Evolutionary conservation across 2,797 vertebrate genomes (phyloP).

Genomic region (Paratrypauchen microcephalus): DNA sequence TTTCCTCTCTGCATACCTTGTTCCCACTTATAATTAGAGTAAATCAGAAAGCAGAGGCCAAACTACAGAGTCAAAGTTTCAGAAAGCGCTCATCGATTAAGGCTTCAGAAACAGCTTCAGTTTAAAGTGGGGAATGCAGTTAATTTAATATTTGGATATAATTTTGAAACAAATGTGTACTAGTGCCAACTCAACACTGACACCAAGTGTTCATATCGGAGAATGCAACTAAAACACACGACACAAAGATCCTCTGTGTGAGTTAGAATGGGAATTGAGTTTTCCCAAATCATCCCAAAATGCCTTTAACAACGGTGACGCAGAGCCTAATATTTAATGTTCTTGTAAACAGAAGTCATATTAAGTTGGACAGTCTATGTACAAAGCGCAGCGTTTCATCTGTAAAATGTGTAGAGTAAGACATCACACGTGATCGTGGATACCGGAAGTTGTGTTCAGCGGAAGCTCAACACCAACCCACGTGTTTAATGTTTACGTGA

Average conservation of each 20-base stretch:
- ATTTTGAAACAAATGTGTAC: too few relatives aligned
- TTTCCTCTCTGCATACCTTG: too few relatives aligned
- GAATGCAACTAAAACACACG: neutral
- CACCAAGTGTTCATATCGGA: conserved; percentile 23
- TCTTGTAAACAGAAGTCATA: neutral
- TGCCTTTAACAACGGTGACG: neutral
- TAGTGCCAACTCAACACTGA: neutral
- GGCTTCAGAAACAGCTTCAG: too few relatives aligned
- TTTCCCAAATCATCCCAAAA: neutral
- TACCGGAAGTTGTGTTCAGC: conserved; percentile 9
- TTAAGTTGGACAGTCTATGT: neutral
- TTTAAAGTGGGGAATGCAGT: too few relatives aligned
- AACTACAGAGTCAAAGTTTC: too few relatives aligned
- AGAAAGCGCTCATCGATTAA: too few relatives aligned
- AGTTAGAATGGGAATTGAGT: too few relatives aligned
- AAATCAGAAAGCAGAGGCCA: too few relatives aligned
- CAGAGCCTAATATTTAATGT: neutral
- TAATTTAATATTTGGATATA: too few relatives aligned
- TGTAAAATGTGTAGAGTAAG: conserved; percentile 24
- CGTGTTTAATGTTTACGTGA: conserved; percentile 40
- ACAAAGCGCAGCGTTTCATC: too few relatives aligned
- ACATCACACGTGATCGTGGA: neutral
- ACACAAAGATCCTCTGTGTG: conserved; percentile 29
- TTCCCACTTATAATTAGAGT: too few relatives aligned
- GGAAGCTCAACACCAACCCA: conserved; percentile 1